A percentile compares a stretch with the other conserved stretches of the same genome.
phyloP scores from a whole-genome alignment of 2,113 vertebrate genomes.

The Amphiprion percula region DNA sequence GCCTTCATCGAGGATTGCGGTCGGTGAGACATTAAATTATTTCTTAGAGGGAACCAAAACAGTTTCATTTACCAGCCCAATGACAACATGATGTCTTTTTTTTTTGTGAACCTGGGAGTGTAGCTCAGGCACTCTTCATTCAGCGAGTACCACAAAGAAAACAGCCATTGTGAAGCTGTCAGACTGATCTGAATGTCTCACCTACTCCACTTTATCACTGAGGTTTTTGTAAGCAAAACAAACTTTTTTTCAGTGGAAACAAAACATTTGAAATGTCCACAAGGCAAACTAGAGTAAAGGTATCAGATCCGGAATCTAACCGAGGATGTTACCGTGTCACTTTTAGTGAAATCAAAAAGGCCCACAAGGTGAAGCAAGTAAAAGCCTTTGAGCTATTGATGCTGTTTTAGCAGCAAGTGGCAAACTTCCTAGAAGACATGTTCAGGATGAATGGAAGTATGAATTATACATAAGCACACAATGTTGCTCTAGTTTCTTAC shows the following conservation, averaged over 20 bases:
- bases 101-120: constrained; percentile 20
- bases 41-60: constrained; percentile 44
- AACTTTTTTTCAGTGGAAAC: constrained; percentile 43
- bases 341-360: constrained; percentile 8
- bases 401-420: neutral
- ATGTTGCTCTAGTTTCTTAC: constrained; percentile 6
- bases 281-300: constrained; percentile 21
- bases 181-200: constrained; percentile 57
- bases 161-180: constrained; percentile 62
- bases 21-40: constrained; percentile 63
- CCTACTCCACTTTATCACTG: constrained; percentile 32
- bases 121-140: constrained; percentile 20
- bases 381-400: neutral
- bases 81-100: constrained; percentile 63
- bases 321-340: constrained; percentile 37
- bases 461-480: constrained; percentile 4
- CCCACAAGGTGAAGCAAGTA: neutral
- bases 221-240: constrained; percentile 54
- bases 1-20: constrained; percentile 33
- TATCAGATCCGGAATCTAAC: constrained; percentile 39
- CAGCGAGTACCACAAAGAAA: constrained; percentile 43
- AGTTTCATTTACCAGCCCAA: constrained; percentile 55
- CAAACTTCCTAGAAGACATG: neutral
- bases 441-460: constrained; percentile 20
- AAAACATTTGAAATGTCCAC: constrained; percentile 41